Conservation (phyloP, 2,797 vertebrate species). For the Alcedo atthis region DNA sequence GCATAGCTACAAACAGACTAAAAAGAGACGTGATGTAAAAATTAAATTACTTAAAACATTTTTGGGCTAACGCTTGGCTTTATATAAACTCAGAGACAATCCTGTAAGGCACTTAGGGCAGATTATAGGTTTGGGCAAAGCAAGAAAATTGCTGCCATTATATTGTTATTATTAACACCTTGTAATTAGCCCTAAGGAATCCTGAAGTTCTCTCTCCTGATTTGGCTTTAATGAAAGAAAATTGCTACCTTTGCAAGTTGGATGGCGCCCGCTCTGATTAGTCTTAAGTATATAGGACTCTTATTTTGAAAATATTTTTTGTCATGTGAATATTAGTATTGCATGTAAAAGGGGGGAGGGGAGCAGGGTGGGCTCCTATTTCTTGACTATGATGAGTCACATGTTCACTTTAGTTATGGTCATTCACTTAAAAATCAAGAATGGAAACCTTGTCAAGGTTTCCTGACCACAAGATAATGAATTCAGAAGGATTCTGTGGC, state of each 20-base stretch:
- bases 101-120: constrained; percentile 86
- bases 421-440: constrained; percentile 43
- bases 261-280: constrained; percentile 97
- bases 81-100: constrained; percentile 87
- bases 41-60: constrained; percentile 82
- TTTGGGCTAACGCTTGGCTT: constrained; percentile 80
- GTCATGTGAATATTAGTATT: constrained; percentile 82
- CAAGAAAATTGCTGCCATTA: constrained; percentile 97
- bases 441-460: constrained; percentile 27
- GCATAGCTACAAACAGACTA: constrained; percentile 74
- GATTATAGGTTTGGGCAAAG: constrained; percentile 92
- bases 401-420: constrained; percentile 22
- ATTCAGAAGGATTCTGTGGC: constrained; percentile 53
- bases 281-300: constrained; percentile 87
- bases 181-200: constrained; percentile 98
- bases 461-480: constrained; percentile 27
- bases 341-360: constrained; percentile 54
- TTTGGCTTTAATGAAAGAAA: constrained; percentile 97
- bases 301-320: constrained; percentile 87
- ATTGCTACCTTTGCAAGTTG: constrained; percentile 97
- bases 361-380: not conserved
- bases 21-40: constrained; percentile 84
- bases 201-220: constrained; percentile 95
- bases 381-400: constrained; percentile 40
- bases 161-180: constrained; percentile 99